Evolutionary conservation across 1,140 invertebrate species (phyloP).

Genomic region (Chelonus insularis): DNA sequence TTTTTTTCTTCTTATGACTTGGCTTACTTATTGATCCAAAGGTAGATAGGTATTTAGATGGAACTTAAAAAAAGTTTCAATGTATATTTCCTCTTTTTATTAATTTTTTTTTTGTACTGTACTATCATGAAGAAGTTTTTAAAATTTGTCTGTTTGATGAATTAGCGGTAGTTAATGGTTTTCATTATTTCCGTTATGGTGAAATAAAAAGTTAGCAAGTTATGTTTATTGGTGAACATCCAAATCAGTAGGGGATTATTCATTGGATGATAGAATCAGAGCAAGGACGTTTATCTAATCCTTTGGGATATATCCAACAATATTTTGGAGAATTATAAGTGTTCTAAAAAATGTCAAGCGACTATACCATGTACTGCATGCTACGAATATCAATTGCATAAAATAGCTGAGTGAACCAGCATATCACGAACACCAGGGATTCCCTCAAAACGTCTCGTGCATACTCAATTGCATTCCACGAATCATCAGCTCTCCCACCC

Average conservation of each 20-base stretch:
- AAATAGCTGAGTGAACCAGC: not conserved
- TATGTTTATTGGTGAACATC: not conserved
- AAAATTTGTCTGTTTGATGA: no score
- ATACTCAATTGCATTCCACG: slow-evolving; percentile 4
- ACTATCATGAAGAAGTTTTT: no score
- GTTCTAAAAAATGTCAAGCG: not conserved
- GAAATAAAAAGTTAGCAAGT: not conserved
- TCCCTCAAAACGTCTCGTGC: slow-evolving; percentile 3
- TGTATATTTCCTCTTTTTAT: no score
- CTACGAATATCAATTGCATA: not conserved
- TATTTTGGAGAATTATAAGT: not conserved
- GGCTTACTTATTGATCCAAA: not conserved
- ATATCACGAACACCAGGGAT: not conserved
- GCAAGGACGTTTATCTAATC: not conserved
- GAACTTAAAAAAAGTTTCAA: no score
- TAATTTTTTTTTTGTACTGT: no score
- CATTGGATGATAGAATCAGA: not conserved
- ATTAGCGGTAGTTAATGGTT: no score
- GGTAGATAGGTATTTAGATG: no score
- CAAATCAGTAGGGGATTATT: not conserved
- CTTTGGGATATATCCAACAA: not conserved
- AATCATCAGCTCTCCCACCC: slow-evolving; percentile 2
- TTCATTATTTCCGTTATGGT: no score
- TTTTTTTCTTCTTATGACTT: no score
- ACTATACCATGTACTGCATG: not conserved